Base-by-base conservation (phyloP, 2,113 vertebrate species). In the Pseudopipra pipra region DNA sequence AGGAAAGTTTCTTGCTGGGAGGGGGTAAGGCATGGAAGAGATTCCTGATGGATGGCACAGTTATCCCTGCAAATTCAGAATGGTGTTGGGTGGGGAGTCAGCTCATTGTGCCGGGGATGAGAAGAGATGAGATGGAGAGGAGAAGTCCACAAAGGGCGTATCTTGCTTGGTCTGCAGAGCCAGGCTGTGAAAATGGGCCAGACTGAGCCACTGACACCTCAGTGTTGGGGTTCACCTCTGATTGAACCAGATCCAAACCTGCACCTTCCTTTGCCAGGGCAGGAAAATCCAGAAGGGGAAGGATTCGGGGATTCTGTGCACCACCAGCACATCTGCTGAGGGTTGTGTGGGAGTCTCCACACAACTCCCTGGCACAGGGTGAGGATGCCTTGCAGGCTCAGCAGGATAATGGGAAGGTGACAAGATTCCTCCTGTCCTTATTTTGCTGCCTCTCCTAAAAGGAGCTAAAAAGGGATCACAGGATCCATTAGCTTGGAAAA, bases 11-110 rank as follows among this genome's bases (percentile, higher is more conserved):
- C 61, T 30, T 4, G 1, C 21, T 59, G 56, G 61, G 24, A 65
- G 24, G 33, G 70, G 55, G n/a, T 75, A 74, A 75, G 31, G 49
- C 72, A 74, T 83, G 56, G 61, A 52, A 61, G 58, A 78, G 11
- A 59, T 47, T 89, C 67, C 76, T 1, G 0, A 18, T 0, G 3
- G 5, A 28, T 76, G 30, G 52, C 52, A 58, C 0, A 1, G 51
- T 71, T 79, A 44, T 51, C 3, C 0, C 44, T 67, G 67, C 35
- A 62, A 61, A 85, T 56, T 46, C 3, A 0, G n/a, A 24, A 43
- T 14, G n/a, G 2, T 52, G 27, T 65, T 74, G 59, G 66, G 41
- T 51, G 46, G 33, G 24, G 33, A 72, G 21, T 31, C 1, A 1
- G 11, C 27, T 90, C 56, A 28, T n/a, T 28, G 51, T 28, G 28